These are phyloP conservation scores for Zaprionus inermis DNA, from an alignment of 1,140 invertebrate genomes.

Conservation along the genomic window DNA sequence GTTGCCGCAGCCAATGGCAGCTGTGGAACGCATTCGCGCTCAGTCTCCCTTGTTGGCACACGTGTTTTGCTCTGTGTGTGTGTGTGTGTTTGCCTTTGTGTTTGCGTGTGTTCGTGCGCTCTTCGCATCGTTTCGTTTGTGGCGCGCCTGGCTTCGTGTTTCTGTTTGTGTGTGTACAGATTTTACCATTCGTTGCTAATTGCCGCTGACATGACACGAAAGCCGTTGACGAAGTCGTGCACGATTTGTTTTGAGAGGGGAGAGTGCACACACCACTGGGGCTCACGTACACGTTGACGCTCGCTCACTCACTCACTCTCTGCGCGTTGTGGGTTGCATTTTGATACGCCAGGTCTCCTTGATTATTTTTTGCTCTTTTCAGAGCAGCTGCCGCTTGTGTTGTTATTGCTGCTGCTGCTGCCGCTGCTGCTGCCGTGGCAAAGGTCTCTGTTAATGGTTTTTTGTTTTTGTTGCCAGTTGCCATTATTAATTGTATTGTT, in stretches of 20 bases:
- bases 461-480: constrained; percentile 57
- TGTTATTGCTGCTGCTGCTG: constrained; percentile 19
- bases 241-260: constrained; percentile 30
- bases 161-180: constrained; percentile 39
- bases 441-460: constrained; percentile 57
- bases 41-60: constrained; percentile 11
- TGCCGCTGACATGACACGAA: constrained; percentile 63
- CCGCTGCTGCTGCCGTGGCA: constrained; percentile 14
- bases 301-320: constrained; percentile 27
- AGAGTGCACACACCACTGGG: constrained; percentile 5
- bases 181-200: constrained; percentile 69
- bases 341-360: constrained; percentile 73
- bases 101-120: constrained; percentile 11
- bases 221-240: constrained; percentile 8
- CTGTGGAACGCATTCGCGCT: constrained; percentile 55
- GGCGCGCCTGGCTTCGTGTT: not conserved
- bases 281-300: constrained; percentile 8
- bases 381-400: constrained; percentile 46
- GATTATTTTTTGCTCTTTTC: constrained; percentile 63
- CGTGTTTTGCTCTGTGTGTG: not conserved
- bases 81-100: not conserved
- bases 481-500: constrained; percentile 71
- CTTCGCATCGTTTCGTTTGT: not conserved
- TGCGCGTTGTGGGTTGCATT: constrained; percentile 74
- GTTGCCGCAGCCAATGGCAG: constrained; percentile 53